Percentiles rank a stretch among this genome's conserved stretches.
These are phyloP conservation scores for Dendrocincla fuliginosa DNA, from an alignment of 2,797 vertebrate species.

Conservation along the genomic window DNA sequence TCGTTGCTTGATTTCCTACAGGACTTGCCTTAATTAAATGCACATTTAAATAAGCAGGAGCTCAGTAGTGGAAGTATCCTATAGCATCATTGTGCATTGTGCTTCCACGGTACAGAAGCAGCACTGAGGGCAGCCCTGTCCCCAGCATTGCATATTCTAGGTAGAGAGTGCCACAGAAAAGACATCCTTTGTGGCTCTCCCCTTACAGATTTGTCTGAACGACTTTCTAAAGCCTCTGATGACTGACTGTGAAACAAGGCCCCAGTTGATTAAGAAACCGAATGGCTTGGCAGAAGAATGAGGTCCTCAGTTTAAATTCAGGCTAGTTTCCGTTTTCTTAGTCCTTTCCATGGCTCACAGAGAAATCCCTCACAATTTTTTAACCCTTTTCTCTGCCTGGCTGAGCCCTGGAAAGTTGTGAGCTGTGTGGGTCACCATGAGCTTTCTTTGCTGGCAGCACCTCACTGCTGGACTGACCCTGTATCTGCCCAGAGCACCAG, in stretches of 20 bases:
- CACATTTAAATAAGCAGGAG: slow-evolving; percentile 41
- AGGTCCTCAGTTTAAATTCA: slow-evolving; percentile 61
- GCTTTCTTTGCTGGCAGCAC: not conserved
- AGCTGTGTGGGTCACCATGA: not conserved
- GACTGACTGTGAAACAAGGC: slow-evolving; percentile 53
- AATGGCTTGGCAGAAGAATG: slow-evolving; percentile 50
- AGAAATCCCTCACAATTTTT: not conserved
- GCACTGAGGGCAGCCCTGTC: slow-evolving; percentile 28
- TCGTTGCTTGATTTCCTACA: not conserved
- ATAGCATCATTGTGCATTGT: slow-evolving; percentile 56
- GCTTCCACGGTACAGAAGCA: slow-evolving; percentile 5
- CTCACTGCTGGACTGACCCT: not conserved
- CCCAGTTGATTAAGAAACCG: slow-evolving; percentile 46
- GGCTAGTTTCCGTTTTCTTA: slow-evolving; percentile 45
- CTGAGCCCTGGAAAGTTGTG: not conserved
- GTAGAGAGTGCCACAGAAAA: slow-evolving; percentile 17
- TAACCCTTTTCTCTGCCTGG: slow-evolving; percentile 36
- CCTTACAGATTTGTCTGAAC: not conserved
- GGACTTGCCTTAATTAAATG: slow-evolving; percentile 12
- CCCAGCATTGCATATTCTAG: slow-evolving; percentile 4
- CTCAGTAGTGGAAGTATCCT: not conserved
- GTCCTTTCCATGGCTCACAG: not conserved
- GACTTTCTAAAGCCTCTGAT: slow-evolving; percentile 28
- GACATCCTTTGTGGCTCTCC: slow-evolving; percentile 49
- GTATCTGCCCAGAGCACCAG: rapidly evolving